Conservation (phyloP, 2,888 invertebrate genomes). For the Imbricaverruca yamaguchii region DNA sequence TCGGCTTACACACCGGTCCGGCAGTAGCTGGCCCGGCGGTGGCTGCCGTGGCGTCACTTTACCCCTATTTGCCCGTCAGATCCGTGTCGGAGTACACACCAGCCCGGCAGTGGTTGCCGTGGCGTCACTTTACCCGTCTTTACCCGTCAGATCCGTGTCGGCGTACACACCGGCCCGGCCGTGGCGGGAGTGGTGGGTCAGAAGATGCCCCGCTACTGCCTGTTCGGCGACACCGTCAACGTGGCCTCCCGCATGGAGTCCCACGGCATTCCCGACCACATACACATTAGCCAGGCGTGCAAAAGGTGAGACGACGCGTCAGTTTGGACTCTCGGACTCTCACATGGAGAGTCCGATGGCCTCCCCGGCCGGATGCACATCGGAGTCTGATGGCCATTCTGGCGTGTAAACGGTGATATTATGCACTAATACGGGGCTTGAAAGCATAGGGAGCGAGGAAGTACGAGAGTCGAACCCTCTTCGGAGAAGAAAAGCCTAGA, state of each 20-base stretch:
- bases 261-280: constrained; percentile 33
- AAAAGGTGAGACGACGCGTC: constrained; percentile 19
- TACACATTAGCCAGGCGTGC: constrained; percentile 26
- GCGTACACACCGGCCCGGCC: not conserved
- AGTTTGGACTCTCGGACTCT: not conserved
- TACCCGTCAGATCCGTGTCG: constrained; percentile 24
- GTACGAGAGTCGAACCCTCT: too few species aligned
- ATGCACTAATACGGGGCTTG: too few species aligned
- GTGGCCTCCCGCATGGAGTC: constrained; percentile 36
- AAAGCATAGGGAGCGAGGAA: too few species aligned
- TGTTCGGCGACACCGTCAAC: constrained; percentile 18
- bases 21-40: not conserved
- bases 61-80: constrained; percentile 7
- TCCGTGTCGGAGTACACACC: constrained; percentile 29
- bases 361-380: too few species aligned
- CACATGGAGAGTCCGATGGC: too few species aligned
- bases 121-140: too few species aligned
- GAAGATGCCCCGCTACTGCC: constrained; percentile 21
- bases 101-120: too few species aligned
- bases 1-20: constrained; percentile 28
- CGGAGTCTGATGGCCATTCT: too few species aligned
- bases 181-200: constrained; percentile 16
- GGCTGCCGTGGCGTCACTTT: too few species aligned
- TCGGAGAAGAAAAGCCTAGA: too few species aligned
- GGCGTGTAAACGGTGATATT: too few species aligned